Evolutionary conservation across 2,113 vertebrate genomes (phyloP).

Genomic region (Equus quagga): DNA sequence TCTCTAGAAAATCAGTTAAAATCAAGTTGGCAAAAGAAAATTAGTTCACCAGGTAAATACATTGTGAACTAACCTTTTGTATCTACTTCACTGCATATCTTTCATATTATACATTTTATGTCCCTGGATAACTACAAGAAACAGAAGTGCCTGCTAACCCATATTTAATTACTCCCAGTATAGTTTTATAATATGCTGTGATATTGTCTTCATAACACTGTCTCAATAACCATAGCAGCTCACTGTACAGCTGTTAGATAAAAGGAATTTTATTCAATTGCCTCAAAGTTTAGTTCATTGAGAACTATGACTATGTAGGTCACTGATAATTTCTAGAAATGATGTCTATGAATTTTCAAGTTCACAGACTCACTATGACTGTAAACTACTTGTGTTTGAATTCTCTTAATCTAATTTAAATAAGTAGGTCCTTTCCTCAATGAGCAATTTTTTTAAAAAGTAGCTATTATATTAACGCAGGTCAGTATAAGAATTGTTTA

Average conservation of each 20-base stretch:
- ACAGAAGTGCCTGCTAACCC: not conserved
- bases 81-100: not conserved
- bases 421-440: not conserved
- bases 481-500: not conserved
- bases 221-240: not conserved
- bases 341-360: not conserved
- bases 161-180: not conserved
- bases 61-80: not conserved
- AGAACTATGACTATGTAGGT: not conserved
- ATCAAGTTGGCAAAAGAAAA: not conserved
- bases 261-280: not conserved
- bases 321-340: slow-evolving; percentile 18
- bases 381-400: not conserved
- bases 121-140: not conserved
- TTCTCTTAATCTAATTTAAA: not conserved
- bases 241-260: not conserved
- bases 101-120: not conserved
- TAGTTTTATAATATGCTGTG: not conserved
- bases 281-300: slow-evolving; percentile 14
- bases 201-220: not conserved
- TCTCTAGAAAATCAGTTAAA: slow-evolving; percentile 10
- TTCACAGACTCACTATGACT: not conserved
- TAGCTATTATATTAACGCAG: not conserved
- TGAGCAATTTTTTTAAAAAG: not conserved
- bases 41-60: not conserved